Base-by-base conservation (phyloP, 2,797 vertebrate species). In the Microctenopoma steveboyesi region DNA sequence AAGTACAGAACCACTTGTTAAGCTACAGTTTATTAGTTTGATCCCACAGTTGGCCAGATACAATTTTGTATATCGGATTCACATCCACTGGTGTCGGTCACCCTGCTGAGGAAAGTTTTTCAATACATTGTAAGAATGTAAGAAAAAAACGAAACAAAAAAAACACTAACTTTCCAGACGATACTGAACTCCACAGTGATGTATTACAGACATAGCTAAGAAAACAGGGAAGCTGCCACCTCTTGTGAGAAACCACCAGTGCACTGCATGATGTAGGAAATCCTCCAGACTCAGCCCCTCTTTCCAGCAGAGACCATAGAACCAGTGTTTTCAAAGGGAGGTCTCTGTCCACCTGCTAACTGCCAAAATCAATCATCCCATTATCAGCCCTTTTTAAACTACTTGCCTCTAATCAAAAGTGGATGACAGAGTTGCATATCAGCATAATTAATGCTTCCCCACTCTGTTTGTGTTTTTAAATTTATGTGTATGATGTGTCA, bases 301-400 rank as follows among this genome's bases (percentile, higher is more conserved):
- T 8, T 45, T 73, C 53, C 65, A 62, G 68, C 61, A 48, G 68
- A 81, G 74, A 50, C 51, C 68, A 69, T 65, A 39, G 28, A 61
- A 47, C 18, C 54, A 52, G 40, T 83, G 61, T 81, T 78, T 79
- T 78, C 49, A 78, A 78, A 73, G 51, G 74, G 54, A 72, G 56
- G 64, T 51, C 50, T 78, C 57, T 43, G 49, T 79, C 76, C 76
- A 84, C 79, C 81, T 63, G 64, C 76, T 72, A 75, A 46, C 67
- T 55, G 76, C 67, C 72, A 66, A 54, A 79, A 78, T 91, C 80
- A 82, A 70, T 89, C 85, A 83, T 80, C 69, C 48, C 72, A 22
- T 66, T 64, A 72, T 83, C 81, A 71, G 43, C 49, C 68, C 72
- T 47, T 40, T 81, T 76, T 69, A 89, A 88, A 86, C 85, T 83